Conservation (phyloP, 2,113 vertebrate genomes). For the Tapirus terrestris region DNA sequence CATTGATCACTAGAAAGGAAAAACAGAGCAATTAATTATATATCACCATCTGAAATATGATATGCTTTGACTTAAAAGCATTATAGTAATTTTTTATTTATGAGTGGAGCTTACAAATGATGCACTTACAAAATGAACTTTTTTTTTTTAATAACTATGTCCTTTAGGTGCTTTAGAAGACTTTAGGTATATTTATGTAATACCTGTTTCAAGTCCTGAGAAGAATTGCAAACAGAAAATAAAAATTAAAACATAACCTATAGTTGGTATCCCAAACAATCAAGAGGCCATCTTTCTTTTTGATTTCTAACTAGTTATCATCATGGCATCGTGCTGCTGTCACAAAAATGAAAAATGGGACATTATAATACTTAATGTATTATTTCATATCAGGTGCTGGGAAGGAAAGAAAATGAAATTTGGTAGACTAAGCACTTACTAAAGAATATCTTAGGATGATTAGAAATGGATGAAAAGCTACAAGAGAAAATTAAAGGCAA, state of each 20-base stretch:
- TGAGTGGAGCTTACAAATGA: constrained; percentile 54
- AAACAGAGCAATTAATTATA: constrained; percentile 63
- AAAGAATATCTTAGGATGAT: constrained; percentile 21
- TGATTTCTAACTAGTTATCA: constrained; percentile 15
- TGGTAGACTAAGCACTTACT: neutral
- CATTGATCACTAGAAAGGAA: constrained; percentile 58
- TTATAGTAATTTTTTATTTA: constrained; percentile 64
- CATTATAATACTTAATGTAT: neutral
- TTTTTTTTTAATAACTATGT: neutral
- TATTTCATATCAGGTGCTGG: neutral
- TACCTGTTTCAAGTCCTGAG: neutral
- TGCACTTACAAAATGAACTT: neutral
- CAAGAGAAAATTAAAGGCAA: constrained; percentile 25
- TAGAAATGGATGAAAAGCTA: constrained; percentile 3
- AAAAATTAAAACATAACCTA: constrained; percentile 21
- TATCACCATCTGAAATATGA: constrained; percentile 58
- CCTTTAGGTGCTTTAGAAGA: constrained; percentile 15
- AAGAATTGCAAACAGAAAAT: constrained; percentile 34
- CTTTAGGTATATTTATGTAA: neutral
- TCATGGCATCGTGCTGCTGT: neutral
- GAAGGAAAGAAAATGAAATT: constrained; percentile 5
- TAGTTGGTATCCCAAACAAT: neutral
- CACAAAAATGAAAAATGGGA: constrained; percentile 48
- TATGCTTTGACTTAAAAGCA: constrained; percentile 65
- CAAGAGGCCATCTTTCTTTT: constrained; percentile 10